phyloP scores from a whole-genome alignment of 2,113 vertebrate species.

The Cathartes aura region DNA sequence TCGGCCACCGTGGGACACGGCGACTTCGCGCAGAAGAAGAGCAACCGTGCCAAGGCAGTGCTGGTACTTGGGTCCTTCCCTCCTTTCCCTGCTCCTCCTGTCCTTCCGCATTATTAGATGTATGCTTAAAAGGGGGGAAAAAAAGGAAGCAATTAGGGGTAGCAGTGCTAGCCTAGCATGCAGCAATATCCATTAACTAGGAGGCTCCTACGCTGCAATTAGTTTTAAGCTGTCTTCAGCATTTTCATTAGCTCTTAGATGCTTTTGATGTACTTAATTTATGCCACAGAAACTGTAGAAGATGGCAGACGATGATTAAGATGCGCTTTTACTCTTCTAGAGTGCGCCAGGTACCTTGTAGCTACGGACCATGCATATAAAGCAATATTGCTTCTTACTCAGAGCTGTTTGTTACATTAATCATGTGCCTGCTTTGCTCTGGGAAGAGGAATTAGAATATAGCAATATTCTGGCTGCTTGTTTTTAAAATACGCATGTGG shows the following conservation, averaged over 20 bases:
- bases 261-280: background rate
- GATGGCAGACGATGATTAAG: background rate
- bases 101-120: background rate
- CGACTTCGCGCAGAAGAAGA: background rate
- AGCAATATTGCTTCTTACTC: background rate
- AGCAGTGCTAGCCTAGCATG: background rate
- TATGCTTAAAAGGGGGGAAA: background rate
- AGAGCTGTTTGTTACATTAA: background rate
- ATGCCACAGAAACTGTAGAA: background rate
- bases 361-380: background rate
- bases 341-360: background rate
- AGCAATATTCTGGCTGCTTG: background rate
- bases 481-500: background rate
- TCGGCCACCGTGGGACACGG: background rate
- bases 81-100: background rate
- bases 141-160: background rate
- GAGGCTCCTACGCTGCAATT: background rate
- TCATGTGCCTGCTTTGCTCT: background rate
- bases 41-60: accelerated
- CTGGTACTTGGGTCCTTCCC: background rate
- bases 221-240: background rate
- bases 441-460: background rate
- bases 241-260: background rate
- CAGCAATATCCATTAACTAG: background rate
- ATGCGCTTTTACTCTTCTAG: background rate